Conservation (phyloP, 2,797 vertebrate genomes). For the Brachymystax lenok region DNA sequence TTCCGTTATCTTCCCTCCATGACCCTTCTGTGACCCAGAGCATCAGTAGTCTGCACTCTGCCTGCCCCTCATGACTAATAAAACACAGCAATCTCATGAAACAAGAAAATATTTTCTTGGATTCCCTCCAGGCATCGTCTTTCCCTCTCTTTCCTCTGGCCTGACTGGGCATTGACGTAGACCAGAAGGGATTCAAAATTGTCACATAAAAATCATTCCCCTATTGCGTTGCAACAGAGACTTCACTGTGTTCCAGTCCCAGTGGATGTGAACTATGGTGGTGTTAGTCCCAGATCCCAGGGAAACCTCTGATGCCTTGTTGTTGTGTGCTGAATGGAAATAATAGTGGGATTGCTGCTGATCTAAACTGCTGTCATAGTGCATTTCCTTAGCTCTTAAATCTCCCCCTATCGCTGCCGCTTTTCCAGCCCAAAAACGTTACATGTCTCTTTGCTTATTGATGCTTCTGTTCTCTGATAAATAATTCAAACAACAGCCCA, state of each 20-base stretch:
- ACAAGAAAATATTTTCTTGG: background rate
- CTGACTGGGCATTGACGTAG: background rate
- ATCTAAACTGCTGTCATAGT: slow-evolving; percentile 79
- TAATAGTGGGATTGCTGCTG: slow-evolving; percentile 63
- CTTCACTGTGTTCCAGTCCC: background rate
- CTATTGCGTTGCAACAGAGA: background rate
- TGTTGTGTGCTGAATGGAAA: slow-evolving; percentile 70
- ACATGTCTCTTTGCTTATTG: slow-evolving; percentile 70
- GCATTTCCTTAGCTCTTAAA: slow-evolving; percentile 77
- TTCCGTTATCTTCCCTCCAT: slow-evolving; percentile 29
- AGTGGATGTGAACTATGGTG: slow-evolving; percentile 41
- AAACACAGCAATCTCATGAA: slow-evolving; percentile 23
- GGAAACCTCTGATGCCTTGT: slow-evolving; percentile 59
- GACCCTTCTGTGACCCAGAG: slow-evolving; percentile 54
- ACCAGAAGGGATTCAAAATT: background rate
- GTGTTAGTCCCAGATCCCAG: slow-evolving; percentile 30
- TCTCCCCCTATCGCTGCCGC: slow-evolving; percentile 66
- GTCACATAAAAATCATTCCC: background rate
- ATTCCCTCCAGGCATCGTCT: background rate
- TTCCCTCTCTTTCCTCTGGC: background rate
- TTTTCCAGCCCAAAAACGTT: slow-evolving; percentile 69
- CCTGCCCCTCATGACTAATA: slow-evolving; percentile 19
- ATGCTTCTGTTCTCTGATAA: slow-evolving; percentile 73
- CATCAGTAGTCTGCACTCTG: background rate
- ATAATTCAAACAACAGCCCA: slow-evolving; percentile 67